phyloP scores from a whole-genome alignment of 1,140 invertebrate genomes.

The Drosophila pectinifera region DNA sequence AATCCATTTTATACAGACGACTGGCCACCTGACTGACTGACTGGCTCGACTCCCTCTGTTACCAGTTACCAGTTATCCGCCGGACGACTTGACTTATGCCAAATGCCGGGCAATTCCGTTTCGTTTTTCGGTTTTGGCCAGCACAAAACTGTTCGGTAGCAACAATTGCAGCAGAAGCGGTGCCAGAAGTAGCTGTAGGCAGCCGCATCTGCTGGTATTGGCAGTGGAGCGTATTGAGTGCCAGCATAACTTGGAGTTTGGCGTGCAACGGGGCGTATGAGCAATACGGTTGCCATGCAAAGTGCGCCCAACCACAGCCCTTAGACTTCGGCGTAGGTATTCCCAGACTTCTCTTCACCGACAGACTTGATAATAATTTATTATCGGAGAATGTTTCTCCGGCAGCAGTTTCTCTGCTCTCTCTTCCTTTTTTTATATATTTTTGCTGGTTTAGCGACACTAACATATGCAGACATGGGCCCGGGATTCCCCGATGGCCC shows the following conservation, averaged over 20 bases:
- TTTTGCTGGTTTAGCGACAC: conserved; percentile 37
- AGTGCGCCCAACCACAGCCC: conserved; percentile 36
- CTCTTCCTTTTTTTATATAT: conserved; percentile 5
- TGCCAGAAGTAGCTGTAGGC: conserved; percentile 40
- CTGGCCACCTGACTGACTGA: conserved; percentile 66
- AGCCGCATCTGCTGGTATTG: conserved; percentile 59
- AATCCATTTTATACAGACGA: conserved; percentile 84
- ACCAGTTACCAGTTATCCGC: conserved; percentile 21
- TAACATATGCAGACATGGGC: conserved; percentile 53
- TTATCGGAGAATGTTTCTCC: conserved; percentile 58
- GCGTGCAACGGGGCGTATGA: conserved; percentile 74
- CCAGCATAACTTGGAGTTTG: conserved; percentile 53
- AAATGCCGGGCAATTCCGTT: conserved; percentile 77
- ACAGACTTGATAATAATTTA: conserved; percentile 83
- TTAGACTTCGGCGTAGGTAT: conserved; percentile 1
- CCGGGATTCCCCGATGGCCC: conserved; percentile 67
- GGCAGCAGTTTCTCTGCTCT: conserved; percentile 7
- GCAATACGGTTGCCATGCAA: conserved; percentile 67
- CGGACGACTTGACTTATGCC: conserved; percentile 75
- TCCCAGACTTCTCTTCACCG: conserved; percentile 24
- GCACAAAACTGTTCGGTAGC: conserved; percentile 43
- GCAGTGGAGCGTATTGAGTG: conserved; percentile 71
- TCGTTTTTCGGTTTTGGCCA: conserved; percentile 38
- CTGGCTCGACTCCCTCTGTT: conserved; percentile 29
- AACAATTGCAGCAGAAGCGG: conserved; percentile 49